These are phyloP conservation scores for Hemicentrotus pulcherrimus DNA, from an alignment of 35 echinoderm and acorn worm genomes.

Conservation along the genomic window DNA sequence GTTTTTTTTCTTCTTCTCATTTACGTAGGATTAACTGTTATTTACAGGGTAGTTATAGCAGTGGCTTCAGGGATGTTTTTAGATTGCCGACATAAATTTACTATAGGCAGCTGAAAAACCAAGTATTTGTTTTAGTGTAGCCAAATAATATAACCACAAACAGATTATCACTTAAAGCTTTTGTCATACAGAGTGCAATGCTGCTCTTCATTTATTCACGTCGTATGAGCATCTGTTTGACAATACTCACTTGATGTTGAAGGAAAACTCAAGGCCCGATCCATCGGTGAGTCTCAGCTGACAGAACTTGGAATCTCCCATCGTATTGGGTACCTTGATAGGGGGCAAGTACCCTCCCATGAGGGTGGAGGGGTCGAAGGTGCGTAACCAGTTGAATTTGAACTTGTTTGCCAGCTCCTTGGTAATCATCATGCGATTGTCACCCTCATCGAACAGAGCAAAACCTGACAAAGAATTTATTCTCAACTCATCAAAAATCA, in stretches of 20 bases:
- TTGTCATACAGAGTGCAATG: no score
- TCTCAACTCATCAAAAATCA: no score
- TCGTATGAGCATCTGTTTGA: no score
- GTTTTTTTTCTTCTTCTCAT: no score
- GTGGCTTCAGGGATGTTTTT: no score
- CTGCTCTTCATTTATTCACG: neutral
- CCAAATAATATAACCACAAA: no score
- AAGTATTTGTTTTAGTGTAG: no score
- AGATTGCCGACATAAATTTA: no score
- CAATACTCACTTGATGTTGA: slow-evolving; percentile 71
- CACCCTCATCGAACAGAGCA: slow-evolving; percentile 87
- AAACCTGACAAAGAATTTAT: slow-evolving; percentile 59
- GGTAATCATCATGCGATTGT: slow-evolving; percentile 62
- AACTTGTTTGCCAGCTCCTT: slow-evolving; percentile 76
- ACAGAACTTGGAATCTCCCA: slow-evolving; percentile 68
- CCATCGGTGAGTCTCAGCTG: slow-evolving; percentile 68
- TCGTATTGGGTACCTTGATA: slow-evolving; percentile 69
- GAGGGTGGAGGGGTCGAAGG: slow-evolving; percentile 55
- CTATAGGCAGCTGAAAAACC: no score
- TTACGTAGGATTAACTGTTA: no score
- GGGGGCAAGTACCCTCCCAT: slow-evolving; percentile 69
- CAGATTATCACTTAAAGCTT: no score
- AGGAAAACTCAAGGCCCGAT: slow-evolving; percentile 62
- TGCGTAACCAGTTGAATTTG: slow-evolving; percentile 76
- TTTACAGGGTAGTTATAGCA: no score